Evolutionary conservation across 53 echinoderm and acorn worm species (phyloP).

Genomic region (Pentamera pediparva): DNA sequence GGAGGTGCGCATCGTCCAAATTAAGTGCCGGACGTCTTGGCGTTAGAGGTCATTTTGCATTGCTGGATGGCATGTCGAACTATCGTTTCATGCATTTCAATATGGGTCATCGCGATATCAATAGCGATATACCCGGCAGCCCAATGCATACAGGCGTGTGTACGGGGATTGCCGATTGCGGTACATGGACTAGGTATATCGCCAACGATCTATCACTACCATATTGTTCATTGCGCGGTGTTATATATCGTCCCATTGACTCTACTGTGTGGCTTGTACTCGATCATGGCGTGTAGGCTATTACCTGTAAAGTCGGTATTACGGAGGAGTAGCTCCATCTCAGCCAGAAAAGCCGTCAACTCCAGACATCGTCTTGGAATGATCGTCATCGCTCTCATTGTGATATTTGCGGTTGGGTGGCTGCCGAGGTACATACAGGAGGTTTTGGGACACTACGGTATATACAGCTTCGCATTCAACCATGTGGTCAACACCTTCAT

Average conservation of each 20-base stretch:
- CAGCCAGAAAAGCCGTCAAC: constrained; percentile 1
- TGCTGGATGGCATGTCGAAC: too few species aligned
- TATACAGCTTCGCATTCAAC: too few species aligned
- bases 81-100: neutral
- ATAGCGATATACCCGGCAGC: neutral
- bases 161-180: neutral
- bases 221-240: neutral
- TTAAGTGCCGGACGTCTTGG: too few species aligned
- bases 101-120: neutral
- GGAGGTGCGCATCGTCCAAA: too few species aligned
- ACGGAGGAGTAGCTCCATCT: neutral
- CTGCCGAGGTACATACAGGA: neutral
- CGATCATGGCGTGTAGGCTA: constrained; percentile 6
- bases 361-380: constrained; percentile 10
- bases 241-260: neutral
- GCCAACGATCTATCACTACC: neutral
- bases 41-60: too few species aligned
- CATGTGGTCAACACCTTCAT: neutral
- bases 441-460: too few species aligned
- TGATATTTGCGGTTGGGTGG: constrained; percentile 6
- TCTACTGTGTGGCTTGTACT: neutral
- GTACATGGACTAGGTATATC: neutral
- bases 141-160: neutral
- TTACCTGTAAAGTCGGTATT: neutral
- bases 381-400: neutral